A percentile compares a stretch with the other conserved stretches of the same genome.
These are phyloP conservation scores for Rotaria magnacalcarata DNA, from an alignment of 2,888 invertebrate species.

Conservation along the genomic window DNA sequence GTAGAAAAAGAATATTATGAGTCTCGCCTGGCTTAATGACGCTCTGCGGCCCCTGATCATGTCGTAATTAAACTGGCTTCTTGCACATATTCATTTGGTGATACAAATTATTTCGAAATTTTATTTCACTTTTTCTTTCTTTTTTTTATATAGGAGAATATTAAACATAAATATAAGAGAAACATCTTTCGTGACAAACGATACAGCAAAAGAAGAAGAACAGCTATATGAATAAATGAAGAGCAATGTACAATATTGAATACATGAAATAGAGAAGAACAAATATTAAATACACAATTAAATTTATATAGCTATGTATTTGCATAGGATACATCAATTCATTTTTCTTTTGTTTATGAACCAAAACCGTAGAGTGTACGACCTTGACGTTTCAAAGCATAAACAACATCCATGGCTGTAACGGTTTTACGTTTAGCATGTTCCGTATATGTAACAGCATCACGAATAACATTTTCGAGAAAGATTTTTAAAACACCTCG, in stretches of 20 bases:
- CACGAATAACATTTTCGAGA: slow-evolving; percentile 46
- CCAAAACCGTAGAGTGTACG: slow-evolving; percentile 47
- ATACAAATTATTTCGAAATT: too few relatives aligned
- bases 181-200: not conserved
- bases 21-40: too few relatives aligned
- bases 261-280: not conserved
- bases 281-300: not conserved
- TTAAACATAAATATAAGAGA: not conserved
- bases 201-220: not conserved
- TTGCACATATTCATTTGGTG: too few relatives aligned
- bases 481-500: slow-evolving; percentile 43
- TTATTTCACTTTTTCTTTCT: too few relatives aligned
- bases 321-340: not conserved
- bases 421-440: slow-evolving; percentile 47
- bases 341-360: slow-evolving; percentile 1
- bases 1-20: too few relatives aligned
- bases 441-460: slow-evolving; percentile 47
- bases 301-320: not conserved
- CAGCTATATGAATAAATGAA: not conserved
- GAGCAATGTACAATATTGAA: not conserved
- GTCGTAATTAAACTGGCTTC: too few relatives aligned
- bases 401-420: slow-evolving; percentile 47
- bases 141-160: not conserved
- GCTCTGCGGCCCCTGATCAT: too few relatives aligned
- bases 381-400: slow-evolving; percentile 46